phyloP scores from a whole-genome alignment of 2,888 invertebrate species.

The Mesorhabditis spiculigera region DNA sequence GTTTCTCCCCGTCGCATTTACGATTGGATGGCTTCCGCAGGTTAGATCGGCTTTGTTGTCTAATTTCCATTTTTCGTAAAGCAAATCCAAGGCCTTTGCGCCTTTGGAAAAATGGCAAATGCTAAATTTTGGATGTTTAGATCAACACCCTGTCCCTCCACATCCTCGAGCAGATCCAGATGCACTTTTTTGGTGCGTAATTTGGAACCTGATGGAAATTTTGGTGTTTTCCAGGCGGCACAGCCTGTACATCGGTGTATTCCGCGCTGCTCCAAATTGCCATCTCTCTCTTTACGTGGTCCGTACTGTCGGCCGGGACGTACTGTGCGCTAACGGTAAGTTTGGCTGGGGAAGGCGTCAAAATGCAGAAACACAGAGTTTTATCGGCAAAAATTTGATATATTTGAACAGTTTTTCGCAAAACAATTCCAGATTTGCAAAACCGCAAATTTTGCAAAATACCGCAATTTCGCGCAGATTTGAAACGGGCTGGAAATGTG shows the following conservation, averaged over 20 bases:
- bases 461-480: no score
- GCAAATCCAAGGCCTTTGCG: constrained; percentile 6
- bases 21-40: constrained; percentile 88
- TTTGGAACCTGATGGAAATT: no score
- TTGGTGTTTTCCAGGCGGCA: constrained; percentile 64
- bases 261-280: constrained; percentile 29
- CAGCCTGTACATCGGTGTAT: constrained; percentile 67
- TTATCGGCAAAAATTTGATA: no score
- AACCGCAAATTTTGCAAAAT: no score
- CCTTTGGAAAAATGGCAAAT: not conserved
- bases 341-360: not conserved
- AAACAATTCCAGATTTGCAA: no score
- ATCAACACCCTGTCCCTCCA: constrained; percentile 95
- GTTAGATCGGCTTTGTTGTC: constrained; percentile 63
- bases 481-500: no score
- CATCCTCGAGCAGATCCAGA: constrained; percentile 79
- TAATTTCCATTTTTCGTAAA: constrained; percentile 5
- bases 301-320: constrained; percentile 66
- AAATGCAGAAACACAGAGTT: no score
- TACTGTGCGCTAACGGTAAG: constrained; percentile 63
- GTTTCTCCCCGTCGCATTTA: constrained; percentile 88
- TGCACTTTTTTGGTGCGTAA: constrained; percentile 62
- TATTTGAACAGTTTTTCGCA: no score
- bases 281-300: constrained; percentile 18
- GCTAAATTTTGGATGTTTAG: no score